These are phyloP conservation scores for Notodonta dromedarius DNA, from an alignment of 2,888 invertebrate species.

Conservation along the genomic window DNA sequence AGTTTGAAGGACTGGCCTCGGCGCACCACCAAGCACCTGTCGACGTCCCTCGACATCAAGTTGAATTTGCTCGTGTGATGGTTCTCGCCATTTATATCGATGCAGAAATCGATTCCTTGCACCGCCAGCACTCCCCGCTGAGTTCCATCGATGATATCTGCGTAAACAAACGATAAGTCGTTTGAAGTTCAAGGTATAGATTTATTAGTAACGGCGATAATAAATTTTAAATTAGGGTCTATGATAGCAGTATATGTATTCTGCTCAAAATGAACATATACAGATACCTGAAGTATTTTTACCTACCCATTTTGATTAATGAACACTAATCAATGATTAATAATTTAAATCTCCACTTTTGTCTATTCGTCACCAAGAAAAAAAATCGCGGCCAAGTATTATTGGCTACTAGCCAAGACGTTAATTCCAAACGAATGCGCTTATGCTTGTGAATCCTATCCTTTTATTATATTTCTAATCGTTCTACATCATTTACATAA, in stretches of 20 bases:
- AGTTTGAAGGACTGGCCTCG: no score
- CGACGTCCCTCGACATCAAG: no score
- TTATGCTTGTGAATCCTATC: neutral
- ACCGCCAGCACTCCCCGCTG: no score
- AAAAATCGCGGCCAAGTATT: constrained; percentile 32
- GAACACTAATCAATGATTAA: constrained; percentile 16
- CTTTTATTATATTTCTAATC: neutral
- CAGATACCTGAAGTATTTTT: neutral
- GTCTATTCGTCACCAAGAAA: constrained; percentile 46
- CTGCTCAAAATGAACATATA: neutral
- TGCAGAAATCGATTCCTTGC: no score
- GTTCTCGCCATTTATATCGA: no score
- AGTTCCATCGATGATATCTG: no score
- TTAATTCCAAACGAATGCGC: constrained; percentile 22
- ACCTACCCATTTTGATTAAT: neutral
- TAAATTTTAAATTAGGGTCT: no score
- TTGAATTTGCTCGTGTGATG: no score
- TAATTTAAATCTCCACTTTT: constrained; percentile 20
- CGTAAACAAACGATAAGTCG: no score
- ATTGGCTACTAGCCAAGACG: constrained; percentile 55
- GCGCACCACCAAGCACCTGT: no score
- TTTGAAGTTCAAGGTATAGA: neutral
- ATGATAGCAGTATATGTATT: no score
- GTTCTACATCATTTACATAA: neutral
- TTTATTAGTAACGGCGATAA: neutral